Evolutionary conservation across 2,888 invertebrate species (phyloP).

Genomic region (Drosophila melanosoma): DNA sequence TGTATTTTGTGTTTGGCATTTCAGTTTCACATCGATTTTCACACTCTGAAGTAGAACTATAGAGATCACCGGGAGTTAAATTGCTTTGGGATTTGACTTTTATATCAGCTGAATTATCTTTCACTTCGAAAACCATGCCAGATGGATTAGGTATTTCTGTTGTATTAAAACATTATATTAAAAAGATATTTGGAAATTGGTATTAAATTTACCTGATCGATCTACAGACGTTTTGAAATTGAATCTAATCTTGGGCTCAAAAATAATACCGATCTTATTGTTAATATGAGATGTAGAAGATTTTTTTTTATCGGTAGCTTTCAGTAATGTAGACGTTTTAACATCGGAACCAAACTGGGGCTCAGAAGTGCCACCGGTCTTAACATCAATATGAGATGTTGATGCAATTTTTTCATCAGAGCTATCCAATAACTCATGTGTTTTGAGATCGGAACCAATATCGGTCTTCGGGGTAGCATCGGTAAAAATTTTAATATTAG

Average conservation of each 20-base stretch:
- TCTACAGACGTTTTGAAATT: background rate
- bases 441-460: background rate
- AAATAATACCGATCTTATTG: background rate
- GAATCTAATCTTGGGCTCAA: background rate
- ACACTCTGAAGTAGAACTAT: constrained; percentile 13
- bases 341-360: background rate
- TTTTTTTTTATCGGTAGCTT: background rate
- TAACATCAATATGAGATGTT: background rate
- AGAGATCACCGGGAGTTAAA: constrained; percentile 18
- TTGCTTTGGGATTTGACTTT: background rate
- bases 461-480: background rate
- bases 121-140: background rate
- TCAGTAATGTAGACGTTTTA: background rate
- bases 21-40: background rate
- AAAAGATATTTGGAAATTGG: background rate
- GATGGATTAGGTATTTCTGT: background rate
- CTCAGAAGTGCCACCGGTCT: background rate
- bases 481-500: background rate
- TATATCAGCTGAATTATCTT: background rate
- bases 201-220: background rate
- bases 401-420: background rate
- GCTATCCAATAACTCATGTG: background rate
- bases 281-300: background rate
- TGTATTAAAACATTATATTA: background rate
- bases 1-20: background rate